phyloP scores from a whole-genome alignment of 2,113 vertebrate species.

The Xiphorhynchus elegans region DNA sequence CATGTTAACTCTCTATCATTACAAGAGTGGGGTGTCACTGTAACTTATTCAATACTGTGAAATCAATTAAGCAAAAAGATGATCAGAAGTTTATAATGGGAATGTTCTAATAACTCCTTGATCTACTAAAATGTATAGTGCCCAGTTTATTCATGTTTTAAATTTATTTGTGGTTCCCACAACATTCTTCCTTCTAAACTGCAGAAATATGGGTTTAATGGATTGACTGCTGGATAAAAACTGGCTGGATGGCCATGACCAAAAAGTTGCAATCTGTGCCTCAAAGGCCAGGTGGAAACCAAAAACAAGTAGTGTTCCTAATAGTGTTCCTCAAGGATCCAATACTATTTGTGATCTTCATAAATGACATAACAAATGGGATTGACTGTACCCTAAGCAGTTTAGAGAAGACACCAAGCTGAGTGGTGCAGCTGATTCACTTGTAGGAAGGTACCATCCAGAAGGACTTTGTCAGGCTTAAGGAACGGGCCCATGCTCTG shows the following conservation, averaged over 20 bases:
- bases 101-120: not conserved
- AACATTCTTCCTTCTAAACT: not conserved
- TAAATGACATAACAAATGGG: not conserved
- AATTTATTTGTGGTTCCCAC: fast-evolving
- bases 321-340: not conserved
- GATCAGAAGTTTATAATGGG: not conserved
- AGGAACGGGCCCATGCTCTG: fast-evolving
- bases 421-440: not conserved
- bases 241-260: not conserved
- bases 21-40: not conserved
- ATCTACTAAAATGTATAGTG: not conserved
- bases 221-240: not conserved
- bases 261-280: not conserved
- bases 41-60: conserved; percentile 38
- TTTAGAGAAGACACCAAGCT: not conserved
- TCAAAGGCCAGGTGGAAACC: not conserved
- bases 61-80: conserved; percentile 54
- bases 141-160: not conserved
- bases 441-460: not conserved
- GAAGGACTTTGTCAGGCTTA: not conserved
- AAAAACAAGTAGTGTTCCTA: not conserved
- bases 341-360: not conserved
- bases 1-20: conserved; percentile 3
- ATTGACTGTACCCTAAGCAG: not conserved
- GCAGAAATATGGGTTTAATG: not conserved